Evolutionary conservation across 1,140 invertebrate species (phyloP), one percentile per base, ranked within the genome.

Genomic region (Aradophagus sp.): DNA sequence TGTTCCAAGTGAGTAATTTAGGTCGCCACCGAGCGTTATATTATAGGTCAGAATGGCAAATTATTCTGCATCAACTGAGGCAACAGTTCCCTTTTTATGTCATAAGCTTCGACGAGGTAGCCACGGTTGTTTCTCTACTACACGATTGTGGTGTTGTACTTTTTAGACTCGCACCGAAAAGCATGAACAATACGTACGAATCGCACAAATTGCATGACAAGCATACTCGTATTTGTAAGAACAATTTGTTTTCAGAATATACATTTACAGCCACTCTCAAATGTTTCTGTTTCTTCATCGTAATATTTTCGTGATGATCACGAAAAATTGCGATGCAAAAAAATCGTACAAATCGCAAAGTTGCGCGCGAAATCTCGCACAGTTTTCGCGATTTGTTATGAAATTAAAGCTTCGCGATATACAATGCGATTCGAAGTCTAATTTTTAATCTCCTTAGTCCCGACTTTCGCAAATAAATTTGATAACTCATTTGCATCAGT

Each of bases 201-300:
- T 14, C 10, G 63, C 63, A 67, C 63, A 45, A 38, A 45, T 11
- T 68, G 63, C 63, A 68, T 68, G 63, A 7, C 0, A 53, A 45
- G 45, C 29, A 59, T 45, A 55, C 23, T 48, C 27, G 23, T 38
- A 50, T 17, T 15, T 52, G 32, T 48, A 67, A 58, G 10, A 53
- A 68, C 52, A 56, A 39, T 68, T 63, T 67, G 12, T 67, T 67
- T 58, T 14, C 47, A 59, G 36, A 13, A 68, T 47, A 6, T 31
- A 31, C n/a, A 11, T 2, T 31, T 31, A 10, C n/a, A 31, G 3
- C 5, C 29, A 6, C 29, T 31, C n/a, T 31, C n/a, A 10, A 31
- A 4, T 31, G 4, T 31, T 31, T 11, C 29, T 2, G 4, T 31
- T 3, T 31, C n/a, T 31, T 8, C 8, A 23, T 23, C n/a, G n/a